Base-by-base conservation (phyloP, 2,113 vertebrate genomes). In the Willisornis vidua region DNA sequence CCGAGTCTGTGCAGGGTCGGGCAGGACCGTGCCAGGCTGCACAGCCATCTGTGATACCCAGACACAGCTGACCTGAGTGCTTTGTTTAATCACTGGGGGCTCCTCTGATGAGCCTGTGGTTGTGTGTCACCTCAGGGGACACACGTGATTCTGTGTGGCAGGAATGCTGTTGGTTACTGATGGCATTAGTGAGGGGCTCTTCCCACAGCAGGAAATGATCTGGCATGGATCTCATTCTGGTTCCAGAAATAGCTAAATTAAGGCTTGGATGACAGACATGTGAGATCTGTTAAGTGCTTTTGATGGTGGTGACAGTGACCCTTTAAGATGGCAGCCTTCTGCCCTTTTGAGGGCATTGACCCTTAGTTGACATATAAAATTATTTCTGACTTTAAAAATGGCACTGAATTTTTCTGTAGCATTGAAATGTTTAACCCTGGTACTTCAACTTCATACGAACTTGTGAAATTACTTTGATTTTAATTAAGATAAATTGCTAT, bases 401-500 rank as follows among this genome's bases (percentile, higher is more conserved):
- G 26, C 51, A 57, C 63, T 39, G 58, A 52, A 55, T 66, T 48
- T 90, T 83, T 80, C 72, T 77, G 19, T 59, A 84, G 29, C n/a
- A 28, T 55, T 76, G 87, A 87, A 82, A 63, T 87, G 45, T 94
- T 94, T 96, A 90, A 94, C 75, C 63, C 65, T 94, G 72, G 59
- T 72, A 67, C 52, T 94, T 90, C n/a, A 73, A 24, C 48, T 91
- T 83, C 57, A 16, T 74, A 26, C 29, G 45, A 74, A 62, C 59
- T 93, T 70, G 25, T 63, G 71, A 85, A 96, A 93, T 85, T 82
- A 94, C 48, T 93, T 94, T 72, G 95, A 96, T 96, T 94, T 96
- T 91, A 96, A 96, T 97, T 95, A 94, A 94, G 93, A 94, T 95
- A 91, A 95, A 85, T 85, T 92, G 28, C 28, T 75, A 2, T 89